Conservation (phyloP, 2,797 vertebrate species). For the Botia almorhae region DNA sequence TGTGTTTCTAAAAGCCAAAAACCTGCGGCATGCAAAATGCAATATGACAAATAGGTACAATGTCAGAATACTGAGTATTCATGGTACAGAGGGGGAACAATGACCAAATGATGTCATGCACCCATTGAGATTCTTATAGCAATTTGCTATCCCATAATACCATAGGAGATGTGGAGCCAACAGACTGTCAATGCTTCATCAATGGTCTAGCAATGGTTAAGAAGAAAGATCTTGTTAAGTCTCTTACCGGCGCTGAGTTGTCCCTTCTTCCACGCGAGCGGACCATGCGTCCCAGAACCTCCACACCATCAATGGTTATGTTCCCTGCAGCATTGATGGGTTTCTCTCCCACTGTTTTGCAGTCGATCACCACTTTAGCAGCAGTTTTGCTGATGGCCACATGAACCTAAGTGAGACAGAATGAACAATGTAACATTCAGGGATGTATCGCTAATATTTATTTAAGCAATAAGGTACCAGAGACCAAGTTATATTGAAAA, state of each 20-base stretch:
- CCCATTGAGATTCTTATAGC: neutral
- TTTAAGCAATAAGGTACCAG: neutral
- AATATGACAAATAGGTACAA: neutral
- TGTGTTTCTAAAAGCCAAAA: slow-evolving; percentile 28
- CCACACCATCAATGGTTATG: slow-evolving; percentile 88
- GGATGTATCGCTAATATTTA: neutral
- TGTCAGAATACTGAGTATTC: neutral
- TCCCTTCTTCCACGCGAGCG: slow-evolving; percentile 83
- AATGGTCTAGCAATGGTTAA: no score
- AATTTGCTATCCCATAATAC: neutral
- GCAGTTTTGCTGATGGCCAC: slow-evolving; percentile 89
- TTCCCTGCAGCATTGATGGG: slow-evolving; percentile 87
- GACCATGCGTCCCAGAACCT: slow-evolving; percentile 91
- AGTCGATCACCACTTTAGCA: slow-evolving; percentile 91
- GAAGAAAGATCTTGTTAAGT: neutral
- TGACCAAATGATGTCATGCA: neutral
- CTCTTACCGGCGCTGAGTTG: slow-evolving; percentile 87
- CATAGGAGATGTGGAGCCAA: neutral
- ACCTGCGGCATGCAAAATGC: neutral
- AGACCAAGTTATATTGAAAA: neutral
- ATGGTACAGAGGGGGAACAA: neutral
- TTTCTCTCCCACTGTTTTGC: slow-evolving; percentile 87
- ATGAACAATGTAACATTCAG: neutral
- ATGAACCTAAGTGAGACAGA: slow-evolving; percentile 81
- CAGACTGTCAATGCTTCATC: neutral